Evolutionary conservation across 2,797 vertebrate genomes (phyloP).

Genomic region (Epinephelus malabaricus): DNA sequence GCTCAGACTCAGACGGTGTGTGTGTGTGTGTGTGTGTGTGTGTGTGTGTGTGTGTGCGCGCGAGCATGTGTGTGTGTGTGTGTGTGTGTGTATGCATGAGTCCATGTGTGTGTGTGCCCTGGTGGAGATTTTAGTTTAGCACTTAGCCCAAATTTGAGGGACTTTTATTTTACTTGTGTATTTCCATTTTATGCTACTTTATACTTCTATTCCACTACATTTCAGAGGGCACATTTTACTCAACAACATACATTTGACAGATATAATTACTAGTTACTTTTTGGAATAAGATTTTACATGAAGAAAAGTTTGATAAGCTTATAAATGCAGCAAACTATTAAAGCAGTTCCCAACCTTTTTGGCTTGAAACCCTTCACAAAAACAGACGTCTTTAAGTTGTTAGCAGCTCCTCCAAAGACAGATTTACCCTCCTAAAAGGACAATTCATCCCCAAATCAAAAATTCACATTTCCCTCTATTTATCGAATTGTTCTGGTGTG

Average conservation of each 20-base stretch:
- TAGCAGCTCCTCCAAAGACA: not conserved
- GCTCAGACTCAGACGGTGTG: conserved; percentile 7
- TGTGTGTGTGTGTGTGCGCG: not conserved
- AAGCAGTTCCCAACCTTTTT: not conserved
- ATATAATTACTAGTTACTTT: not conserved
- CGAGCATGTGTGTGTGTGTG: too few relatives aligned
- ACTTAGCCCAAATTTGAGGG: not conserved
- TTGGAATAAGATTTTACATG: too few relatives aligned
- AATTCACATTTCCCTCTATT: too few relatives aligned
- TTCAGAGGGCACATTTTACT: not conserved
- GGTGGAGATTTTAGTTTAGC: conserved; percentile 4
- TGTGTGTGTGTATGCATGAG: not conserved
- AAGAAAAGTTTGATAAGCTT: not conserved
- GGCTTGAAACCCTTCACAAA: not conserved
- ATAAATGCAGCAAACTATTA: too few relatives aligned
- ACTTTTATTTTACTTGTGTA: not conserved
- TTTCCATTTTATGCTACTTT: not conserved
- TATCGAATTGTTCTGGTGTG: too few relatives aligned
- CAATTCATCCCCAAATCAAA: too few relatives aligned
- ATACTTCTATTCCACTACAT: not conserved
- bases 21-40: not conserved
- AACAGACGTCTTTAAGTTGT: not conserved
- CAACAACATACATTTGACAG: not conserved
- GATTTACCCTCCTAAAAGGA: not conserved
- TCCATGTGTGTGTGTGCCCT: not conserved